Evolutionary conservation across 2,888 invertebrate genomes (phyloP), one percentile per base, ranked within the genome.

Genomic region (Doris montereyensis): DNA sequence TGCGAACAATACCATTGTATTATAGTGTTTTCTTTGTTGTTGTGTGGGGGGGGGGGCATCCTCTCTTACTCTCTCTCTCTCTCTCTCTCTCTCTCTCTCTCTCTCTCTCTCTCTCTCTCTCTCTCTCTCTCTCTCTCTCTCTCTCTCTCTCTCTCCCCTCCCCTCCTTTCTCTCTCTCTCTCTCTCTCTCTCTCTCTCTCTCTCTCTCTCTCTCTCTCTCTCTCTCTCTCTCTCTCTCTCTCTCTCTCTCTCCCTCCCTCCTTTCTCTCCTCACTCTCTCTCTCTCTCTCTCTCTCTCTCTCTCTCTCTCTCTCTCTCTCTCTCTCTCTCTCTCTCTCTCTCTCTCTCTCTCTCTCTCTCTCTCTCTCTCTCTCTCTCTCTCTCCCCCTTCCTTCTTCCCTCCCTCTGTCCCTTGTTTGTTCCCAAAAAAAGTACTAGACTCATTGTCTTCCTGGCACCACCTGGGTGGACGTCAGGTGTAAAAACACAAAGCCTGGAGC

Each of bases 81-180:
- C 10, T 58, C 58, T 58, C 58, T 58, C 10, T 58, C 58, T 58
- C 58, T 58, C 58, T 58, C 58, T 4, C 58, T 58, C 58, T 58
- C 2, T 58, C 24, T 4, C 58, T 58, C 2, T 8, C 24, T 24
- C 10, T 8, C 3, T 21, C n/a, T n/a, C 10, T 21, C 24, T 24
- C 24, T 71, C 28, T 71, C 71, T 71, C 8, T 35, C 5, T 34
- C 34, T 71, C 32, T 71, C 10, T 34, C 71, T 71, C 28, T 71
- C 71, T n/a, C 28, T 34, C 13, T 35, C 13, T 71, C 71, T 35
- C 28, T 72, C 35, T 41, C n/a, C 2, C 52, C 72, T 72, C 34
- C 52, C 41, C 52, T 21, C 26, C 72, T 72, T 26, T 72, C 41
- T 72, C 72, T 72, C 41, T 72, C 72, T 72, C 41, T 72, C 72